phyloP scores from a whole-genome alignment of 2,797 vertebrate species.

The Pseudopleuronectes americanus region DNA sequence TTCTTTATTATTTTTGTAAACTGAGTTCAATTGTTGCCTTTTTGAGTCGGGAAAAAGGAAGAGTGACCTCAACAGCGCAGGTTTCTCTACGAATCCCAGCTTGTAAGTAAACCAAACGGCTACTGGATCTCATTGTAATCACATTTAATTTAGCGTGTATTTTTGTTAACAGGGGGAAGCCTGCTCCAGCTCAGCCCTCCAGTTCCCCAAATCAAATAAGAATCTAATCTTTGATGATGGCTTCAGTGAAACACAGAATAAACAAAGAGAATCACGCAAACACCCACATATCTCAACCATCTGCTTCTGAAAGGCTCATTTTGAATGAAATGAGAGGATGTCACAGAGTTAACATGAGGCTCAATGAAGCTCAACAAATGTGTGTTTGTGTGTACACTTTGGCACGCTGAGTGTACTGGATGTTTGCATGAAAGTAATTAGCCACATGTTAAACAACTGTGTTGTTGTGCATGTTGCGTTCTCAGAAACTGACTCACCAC shows the following conservation, averaged over 20 bases:
- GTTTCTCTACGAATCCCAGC: slow-evolving; percentile 49
- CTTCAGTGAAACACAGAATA: slow-evolving; percentile 62
- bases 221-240: slow-evolving; percentile 66
- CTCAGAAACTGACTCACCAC: slow-evolving; percentile 84
- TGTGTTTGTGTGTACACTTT: slow-evolving; percentile 45
- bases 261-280: slow-evolving; percentile 60
- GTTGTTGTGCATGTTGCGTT: slow-evolving; percentile 47
- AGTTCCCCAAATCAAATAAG: slow-evolving; percentile 70
- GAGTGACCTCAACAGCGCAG: slow-evolving; percentile 21
- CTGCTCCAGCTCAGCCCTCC: slow-evolving; percentile 70
- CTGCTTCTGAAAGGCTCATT: slow-evolving; percentile 73
- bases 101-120: slow-evolving; percentile 60
- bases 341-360: slow-evolving; percentile 55
- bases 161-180: slow-evolving; percentile 66
- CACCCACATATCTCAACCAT: slow-evolving; percentile 57
- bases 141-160: slow-evolving; percentile 77
- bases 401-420: slow-evolving; percentile 42
- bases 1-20: slow-evolving; percentile 28
- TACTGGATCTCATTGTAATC: slow-evolving; percentile 64
- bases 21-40: slow-evolving; percentile 17
- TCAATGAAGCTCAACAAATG: slow-evolving; percentile 60
- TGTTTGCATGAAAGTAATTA: slow-evolving; percentile 63
- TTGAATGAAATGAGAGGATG: slow-evolving; percentile 64
- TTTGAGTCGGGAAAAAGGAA: slow-evolving; percentile 19
- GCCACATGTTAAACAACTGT: slow-evolving; percentile 60